Percentiles rank a stretch among this genome's conserved stretches.
Evolutionary conservation across 2,113 vertebrate genomes (phyloP).

Genomic region (Reinhardtius hippoglossoides): DNA sequence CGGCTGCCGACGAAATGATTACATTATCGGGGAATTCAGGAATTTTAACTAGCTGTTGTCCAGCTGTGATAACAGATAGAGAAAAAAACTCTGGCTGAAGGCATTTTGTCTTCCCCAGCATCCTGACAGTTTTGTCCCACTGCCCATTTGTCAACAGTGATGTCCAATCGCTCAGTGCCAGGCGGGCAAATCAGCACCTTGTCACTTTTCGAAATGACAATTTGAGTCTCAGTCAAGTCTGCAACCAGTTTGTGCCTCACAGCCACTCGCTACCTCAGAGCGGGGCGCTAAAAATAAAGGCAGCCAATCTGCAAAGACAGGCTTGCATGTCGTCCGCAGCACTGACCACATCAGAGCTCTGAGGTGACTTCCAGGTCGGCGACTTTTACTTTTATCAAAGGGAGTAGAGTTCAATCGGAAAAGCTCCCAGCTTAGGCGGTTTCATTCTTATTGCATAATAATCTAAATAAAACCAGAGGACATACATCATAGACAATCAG

Average conservation of each 20-base stretch:
- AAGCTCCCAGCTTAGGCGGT: conserved; percentile 20
- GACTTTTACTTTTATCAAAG: conserved; percentile 55
- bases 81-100: conserved; percentile 74
- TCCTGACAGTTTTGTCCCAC: conserved; percentile 85
- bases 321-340: conserved; percentile 60
- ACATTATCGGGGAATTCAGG: conserved; percentile 58
- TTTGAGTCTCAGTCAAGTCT: conserved; percentile 82
- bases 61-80: conserved; percentile 80
- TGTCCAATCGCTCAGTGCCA: conserved; percentile 88
- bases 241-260: conserved; percentile 68
- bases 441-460: conserved; percentile 43
- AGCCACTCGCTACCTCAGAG: conserved; percentile 68
- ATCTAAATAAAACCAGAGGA: conserved; percentile 33
- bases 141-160: conserved; percentile 90
- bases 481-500: conserved; percentile 59
- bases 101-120: conserved; percentile 86
- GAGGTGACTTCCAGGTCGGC: conserved; percentile 63
- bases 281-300: conserved; percentile 71
- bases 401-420: conserved; percentile 31
- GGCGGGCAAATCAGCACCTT: conserved; percentile 83
- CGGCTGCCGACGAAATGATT: conserved; percentile 34
- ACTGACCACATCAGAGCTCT: conserved; percentile 49
- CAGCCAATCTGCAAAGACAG: conserved; percentile 63
- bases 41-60: conserved; percentile 79
- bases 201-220: conserved; percentile 85